phyloP scores from a whole-genome alignment of 2,113 vertebrate genomes.

The Macquaria ambigua region DNA sequence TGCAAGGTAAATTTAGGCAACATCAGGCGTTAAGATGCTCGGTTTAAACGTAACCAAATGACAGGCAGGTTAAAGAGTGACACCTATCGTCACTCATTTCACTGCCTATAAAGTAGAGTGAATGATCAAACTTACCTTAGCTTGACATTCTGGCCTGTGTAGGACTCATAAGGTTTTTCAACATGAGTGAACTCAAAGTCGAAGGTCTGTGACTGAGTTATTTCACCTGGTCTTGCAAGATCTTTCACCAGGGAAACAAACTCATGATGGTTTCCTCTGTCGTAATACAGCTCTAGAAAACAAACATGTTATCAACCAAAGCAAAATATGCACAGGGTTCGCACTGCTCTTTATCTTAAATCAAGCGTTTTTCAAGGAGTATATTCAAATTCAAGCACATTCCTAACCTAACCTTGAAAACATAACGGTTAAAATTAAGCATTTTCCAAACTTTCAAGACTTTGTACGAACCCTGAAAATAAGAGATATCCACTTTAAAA shows the following conservation, averaged over 20 bases:
- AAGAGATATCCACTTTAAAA: not conserved
- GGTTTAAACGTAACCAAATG: not conserved
- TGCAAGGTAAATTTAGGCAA: not conserved
- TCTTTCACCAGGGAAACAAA: constrained; percentile 99
- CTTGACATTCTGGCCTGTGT: constrained; percentile 98
- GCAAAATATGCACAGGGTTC: not conserved
- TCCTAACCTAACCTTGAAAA: too few relatives aligned
- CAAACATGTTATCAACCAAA: not conserved
- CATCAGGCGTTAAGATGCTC: not conserved
- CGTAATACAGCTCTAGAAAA: constrained; percentile 94
- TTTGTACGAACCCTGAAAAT: too few relatives aligned
- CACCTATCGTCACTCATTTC: not conserved
- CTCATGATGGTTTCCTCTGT: constrained; percentile 98
- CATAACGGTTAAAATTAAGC: too few relatives aligned
- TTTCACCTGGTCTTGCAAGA: constrained; percentile 94
- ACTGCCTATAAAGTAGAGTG: constrained; percentile 2
- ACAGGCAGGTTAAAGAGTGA: constrained; percentile 44
- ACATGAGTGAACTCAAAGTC: constrained; percentile 99
- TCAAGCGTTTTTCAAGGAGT: too few relatives aligned
- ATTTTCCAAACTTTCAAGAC: too few relatives aligned
- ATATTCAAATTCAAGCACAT: too few relatives aligned
- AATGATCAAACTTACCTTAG: constrained; percentile 86
- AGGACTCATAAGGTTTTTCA: constrained; percentile 98
- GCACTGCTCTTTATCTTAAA: too few relatives aligned
- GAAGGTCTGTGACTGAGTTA: constrained; percentile 95